phyloP scores from a whole-genome alignment of 2,888 invertebrate genomes.

The Tipula lateralis region DNA sequence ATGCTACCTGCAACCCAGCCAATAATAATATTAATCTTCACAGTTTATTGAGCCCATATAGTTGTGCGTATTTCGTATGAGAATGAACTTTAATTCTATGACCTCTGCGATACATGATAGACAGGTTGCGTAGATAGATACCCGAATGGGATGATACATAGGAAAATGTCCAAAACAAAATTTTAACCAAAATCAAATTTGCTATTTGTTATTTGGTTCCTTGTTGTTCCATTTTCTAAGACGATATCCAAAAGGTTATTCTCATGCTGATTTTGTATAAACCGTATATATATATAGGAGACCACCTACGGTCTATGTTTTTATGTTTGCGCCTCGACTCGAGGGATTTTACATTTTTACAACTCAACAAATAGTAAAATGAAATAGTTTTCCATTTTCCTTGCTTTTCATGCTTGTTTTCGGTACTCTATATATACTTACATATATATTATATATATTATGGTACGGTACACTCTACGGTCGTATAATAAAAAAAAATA shows the following conservation, averaged over 20 bases:
- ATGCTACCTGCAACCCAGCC: too few relatives aligned
- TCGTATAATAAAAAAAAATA: not conserved
- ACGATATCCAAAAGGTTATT: not conserved
- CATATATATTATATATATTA: not conserved
- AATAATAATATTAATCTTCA: too few relatives aligned
- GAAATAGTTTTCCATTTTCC: not conserved
- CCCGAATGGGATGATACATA: not conserved
- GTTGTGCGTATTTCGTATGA: too few relatives aligned
- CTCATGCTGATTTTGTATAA: slow-evolving; percentile 9
- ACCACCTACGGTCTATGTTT: slow-evolving; percentile 15
- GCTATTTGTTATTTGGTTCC: not conserved
- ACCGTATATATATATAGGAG: not conserved
- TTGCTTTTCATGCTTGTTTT: not conserved
- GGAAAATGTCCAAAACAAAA: not conserved
- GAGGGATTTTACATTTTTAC: slow-evolving; percentile 9
- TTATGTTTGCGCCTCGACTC: not conserved
- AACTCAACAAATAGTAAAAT: slow-evolving; percentile 19
- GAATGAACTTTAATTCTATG: too few relatives aligned
- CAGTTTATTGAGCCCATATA: too few relatives aligned
- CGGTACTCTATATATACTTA: not conserved
- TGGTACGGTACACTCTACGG: not conserved
- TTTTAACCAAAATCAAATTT: not conserved
- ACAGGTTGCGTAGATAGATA: not conserved
- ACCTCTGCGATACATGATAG: too few relatives aligned
- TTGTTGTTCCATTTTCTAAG: not conserved